A percentile compares a stretch with the other conserved stretches of the same genome.
Conservation (phyloP, 2,888 invertebrate species). For the Drosophila greeni region DNA sequence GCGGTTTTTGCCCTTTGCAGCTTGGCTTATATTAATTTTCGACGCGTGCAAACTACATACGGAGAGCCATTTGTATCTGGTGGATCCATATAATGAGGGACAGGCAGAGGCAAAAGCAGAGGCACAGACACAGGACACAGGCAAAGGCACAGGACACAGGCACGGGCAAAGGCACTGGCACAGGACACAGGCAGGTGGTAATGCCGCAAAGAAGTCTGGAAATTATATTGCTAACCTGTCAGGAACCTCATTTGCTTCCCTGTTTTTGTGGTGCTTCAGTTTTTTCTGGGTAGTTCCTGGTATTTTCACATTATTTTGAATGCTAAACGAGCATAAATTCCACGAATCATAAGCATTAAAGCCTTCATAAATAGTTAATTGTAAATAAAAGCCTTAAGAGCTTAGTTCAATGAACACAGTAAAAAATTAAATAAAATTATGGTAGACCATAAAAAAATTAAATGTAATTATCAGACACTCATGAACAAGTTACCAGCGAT, state of each 20-base stretch:
- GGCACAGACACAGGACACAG: neutral
- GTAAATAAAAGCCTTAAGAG: too few species aligned
- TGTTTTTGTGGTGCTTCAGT: conserved; percentile 10
- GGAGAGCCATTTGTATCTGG: conserved; percentile 16
- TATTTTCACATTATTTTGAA: conserved; percentile 12
- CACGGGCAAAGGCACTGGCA: neutral
- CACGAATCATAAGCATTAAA: conserved; percentile 5
- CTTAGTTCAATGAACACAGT: conserved; percentile 1
- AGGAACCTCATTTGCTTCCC: conserved; percentile 16
- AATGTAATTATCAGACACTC: neutral
- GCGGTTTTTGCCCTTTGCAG: conserved; percentile 56
- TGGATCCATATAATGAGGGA: conserved; percentile 7
- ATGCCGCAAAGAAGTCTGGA: conserved; percentile 12
- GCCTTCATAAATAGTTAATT: conserved; percentile 1
- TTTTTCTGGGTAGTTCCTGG: conserved; percentile 11
- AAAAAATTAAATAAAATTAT: neutral
- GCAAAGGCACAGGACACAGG: neutral
- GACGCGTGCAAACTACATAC: conserved; percentile 52
- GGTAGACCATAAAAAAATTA: too few species aligned
- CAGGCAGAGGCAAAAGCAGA: neutral
- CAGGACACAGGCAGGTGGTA: conserved; percentile 27
- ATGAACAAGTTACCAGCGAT: neutral
- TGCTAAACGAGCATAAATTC: conserved; percentile 10
- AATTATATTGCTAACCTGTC: conserved; percentile 24
- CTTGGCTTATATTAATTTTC: conserved; percentile 59